Base-by-base conservation (phyloP, 2,797 vertebrate species). In the Anguilla pacifica region DNA sequence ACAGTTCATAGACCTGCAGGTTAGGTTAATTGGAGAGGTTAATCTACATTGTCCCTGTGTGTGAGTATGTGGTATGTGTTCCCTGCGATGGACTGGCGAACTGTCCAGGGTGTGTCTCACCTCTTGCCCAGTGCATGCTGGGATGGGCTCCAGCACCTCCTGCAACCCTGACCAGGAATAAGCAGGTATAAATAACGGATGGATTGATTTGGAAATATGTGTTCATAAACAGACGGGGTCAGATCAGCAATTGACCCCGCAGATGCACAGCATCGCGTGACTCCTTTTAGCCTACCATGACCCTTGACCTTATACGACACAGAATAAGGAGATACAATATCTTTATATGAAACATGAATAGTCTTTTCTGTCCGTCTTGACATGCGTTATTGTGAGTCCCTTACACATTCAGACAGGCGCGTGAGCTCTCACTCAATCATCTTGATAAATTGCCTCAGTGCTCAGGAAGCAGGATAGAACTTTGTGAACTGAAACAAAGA, bases 391-490 rank as follows among this genome's bases (percentile, higher is more conserved):
- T 64, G 84, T 70, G 39, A 61, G 43, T 91, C 86, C 15, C n/a
- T 72, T 70, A 84, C 84, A 87, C 87, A 89, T 90, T 90, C 89
- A 90, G 86, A 91, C 90, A 90, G 90, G 83, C 49, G 84, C 86
- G 82, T 57, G 64, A 86, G 28, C 64, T 39, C 86, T 90, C 88
- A 84, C 90, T 94, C 91, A 92, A 86, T 94, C 89, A 91, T 89
- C 91, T 90, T 88, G 88, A 91, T 89, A 89, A 88, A 91, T 90
- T 89, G 91, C 86, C 86, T 31, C 87, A 85, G 55, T 46, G 70
- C 31, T 43, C 19, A 11, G 35, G 67, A 59, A 55, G 67, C 49
- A 84, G 35, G 25, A 53, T 3, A 51, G 43, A n/a, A 82, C 46
- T 39, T 49, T 6, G 28, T 1, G 7, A 51, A 7, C 19, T 6